phyloP scores from a whole-genome alignment of 2,113 vertebrate genomes.

The Elgaria multicarinata region DNA sequence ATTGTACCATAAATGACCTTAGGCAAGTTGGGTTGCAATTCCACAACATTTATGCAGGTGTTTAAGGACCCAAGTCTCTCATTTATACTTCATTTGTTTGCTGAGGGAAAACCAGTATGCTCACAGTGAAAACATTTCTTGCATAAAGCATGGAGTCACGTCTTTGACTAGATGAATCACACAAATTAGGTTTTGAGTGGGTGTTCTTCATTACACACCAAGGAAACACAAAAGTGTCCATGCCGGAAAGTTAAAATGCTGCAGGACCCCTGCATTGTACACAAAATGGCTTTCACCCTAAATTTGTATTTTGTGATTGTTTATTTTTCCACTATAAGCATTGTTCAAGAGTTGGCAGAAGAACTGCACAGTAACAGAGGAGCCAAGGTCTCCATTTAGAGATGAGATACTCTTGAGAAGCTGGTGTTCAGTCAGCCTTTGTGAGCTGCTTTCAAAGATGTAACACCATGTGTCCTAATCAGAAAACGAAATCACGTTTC shows the following conservation, averaged over 20 bases:
- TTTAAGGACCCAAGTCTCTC: not conserved
- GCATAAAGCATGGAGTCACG: not conserved
- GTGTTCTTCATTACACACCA: not conserved
- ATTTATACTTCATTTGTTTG: not conserved
- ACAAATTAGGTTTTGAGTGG: not conserved
- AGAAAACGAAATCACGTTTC: constrained; percentile 7
- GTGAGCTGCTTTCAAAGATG: not conserved
- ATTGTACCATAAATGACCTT: not conserved
- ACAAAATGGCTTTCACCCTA: not conserved
- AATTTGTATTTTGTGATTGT: not conserved
- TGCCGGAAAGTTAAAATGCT: constrained; percentile 14
- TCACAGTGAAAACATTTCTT: not conserved
- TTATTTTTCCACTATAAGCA: not conserved
- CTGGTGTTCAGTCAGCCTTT: not conserved
- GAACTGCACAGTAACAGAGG: not conserved
- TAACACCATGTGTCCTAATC: not conserved
- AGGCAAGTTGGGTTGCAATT: not conserved
- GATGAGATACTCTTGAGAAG: not conserved
- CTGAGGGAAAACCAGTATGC: not conserved
- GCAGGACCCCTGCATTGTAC: not conserved
- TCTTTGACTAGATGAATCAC: not conserved
- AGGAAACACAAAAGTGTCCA: constrained; percentile 13
- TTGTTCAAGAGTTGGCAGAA: not conserved
- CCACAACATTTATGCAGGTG: not conserved
- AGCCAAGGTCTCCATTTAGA: not conserved